Percentiles rank a stretch among this genome's conserved stretches.
Evolutionary conservation across 1,140 invertebrate species (phyloP).

Genomic region (Pomacea maculata): DNA sequence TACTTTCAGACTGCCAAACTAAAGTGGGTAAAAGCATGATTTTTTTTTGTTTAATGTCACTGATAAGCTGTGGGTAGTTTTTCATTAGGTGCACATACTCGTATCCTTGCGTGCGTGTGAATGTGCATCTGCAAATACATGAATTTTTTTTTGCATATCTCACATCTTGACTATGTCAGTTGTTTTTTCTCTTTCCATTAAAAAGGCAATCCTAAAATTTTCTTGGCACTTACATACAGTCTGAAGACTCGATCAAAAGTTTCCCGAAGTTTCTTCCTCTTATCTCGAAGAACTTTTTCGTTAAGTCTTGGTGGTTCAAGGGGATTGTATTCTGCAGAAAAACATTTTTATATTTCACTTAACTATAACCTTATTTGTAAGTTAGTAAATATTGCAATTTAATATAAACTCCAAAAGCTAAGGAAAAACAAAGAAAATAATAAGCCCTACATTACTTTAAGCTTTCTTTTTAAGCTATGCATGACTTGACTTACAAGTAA

Average conservation of each 20-base stretch:
- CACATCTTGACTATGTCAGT: not conserved
- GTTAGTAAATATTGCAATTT: too few relatives aligned
- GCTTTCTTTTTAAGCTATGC: too few relatives aligned
- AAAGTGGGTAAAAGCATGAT: too few relatives aligned
- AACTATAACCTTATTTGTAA: not conserved
- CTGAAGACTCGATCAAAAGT: constrained; percentile 92
- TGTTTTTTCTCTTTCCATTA: not conserved
- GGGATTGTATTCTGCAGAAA: constrained; percentile 88
- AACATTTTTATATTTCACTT: constrained; percentile 8
- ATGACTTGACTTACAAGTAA: too few relatives aligned
- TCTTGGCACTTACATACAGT: constrained; percentile 90
- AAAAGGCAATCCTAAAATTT: not conserved
- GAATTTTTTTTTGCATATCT: not conserved
- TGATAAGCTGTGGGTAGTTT: too few relatives aligned
- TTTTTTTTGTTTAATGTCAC: too few relatives aligned
- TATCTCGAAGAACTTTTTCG: constrained; percentile 94
- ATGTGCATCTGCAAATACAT: not conserved
- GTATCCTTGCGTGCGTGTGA: not conserved
- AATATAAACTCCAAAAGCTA: too few relatives aligned
- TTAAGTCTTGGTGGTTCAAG: constrained; percentile 91
- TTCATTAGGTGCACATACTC: not conserved
- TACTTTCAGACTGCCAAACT: too few relatives aligned
- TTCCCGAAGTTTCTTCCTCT: constrained; percentile 93
- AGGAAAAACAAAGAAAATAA: too few relatives aligned
- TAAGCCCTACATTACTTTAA: too few relatives aligned